Percentiles rank a stretch among this genome's conserved stretches.
These are phyloP conservation scores for Venturia canescens DNA, from an alignment of 1,140 invertebrate genomes.

Conservation along the genomic window DNA sequence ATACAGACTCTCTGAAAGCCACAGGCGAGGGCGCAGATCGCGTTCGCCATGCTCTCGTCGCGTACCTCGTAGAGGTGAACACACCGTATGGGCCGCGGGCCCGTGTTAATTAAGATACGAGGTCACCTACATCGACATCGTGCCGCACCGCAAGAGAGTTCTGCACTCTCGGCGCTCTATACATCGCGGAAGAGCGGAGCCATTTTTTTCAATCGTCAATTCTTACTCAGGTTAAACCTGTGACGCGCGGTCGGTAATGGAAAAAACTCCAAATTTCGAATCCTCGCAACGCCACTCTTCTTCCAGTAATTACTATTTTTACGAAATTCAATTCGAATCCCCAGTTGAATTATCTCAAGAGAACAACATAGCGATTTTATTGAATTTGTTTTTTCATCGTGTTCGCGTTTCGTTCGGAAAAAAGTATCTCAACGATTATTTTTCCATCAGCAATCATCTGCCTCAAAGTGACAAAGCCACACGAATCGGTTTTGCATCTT, in stretches of 20 bases:
- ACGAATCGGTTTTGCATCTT: no score
- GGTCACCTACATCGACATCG: slow-evolving; percentile 70
- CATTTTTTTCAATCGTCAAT: neutral
- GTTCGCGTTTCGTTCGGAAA: no score
- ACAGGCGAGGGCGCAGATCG: slow-evolving; percentile 30
- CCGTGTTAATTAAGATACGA: slow-evolving; percentile 71
- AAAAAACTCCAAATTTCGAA: neutral
- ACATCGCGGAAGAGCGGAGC: slow-evolving; percentile 8
- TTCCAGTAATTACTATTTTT: neutral
- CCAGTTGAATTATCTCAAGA: no score
- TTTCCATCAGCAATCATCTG: no score
- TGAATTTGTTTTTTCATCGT: no score
- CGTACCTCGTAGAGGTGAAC: slow-evolving; percentile 5
- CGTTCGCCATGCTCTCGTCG: neutral
- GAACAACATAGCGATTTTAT: no score
- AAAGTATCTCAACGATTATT: no score
- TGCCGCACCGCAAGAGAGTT: slow-evolving; percentile 1
- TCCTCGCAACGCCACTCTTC: neutral
- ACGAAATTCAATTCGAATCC: no score
- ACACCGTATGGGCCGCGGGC: slow-evolving; percentile 28
- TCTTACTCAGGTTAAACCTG: neutral
- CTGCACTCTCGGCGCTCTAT: slow-evolving; percentile 7
- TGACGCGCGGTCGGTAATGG: neutral
- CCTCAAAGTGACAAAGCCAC: no score
- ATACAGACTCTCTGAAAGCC: slow-evolving; percentile 48